Evolutionary conservation across 2,797 vertebrate genomes (phyloP), one percentile per base, ranked within the genome.

Genomic region (Pangasius djambal): DNA sequence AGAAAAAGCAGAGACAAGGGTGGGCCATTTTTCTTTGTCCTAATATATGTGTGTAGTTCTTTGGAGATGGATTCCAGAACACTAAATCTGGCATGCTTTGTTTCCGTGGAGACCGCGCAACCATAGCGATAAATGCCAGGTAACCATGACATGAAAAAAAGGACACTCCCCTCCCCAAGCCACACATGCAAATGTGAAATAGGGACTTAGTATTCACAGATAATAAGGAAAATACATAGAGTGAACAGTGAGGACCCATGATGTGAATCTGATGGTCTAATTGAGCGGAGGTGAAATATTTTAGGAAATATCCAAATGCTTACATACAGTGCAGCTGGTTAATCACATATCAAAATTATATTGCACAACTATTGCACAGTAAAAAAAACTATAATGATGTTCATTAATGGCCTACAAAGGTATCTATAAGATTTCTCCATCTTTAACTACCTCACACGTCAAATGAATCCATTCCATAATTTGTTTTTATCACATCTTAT

Each of bases 21-120:
- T 25, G 31, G 72, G 70, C 20, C 40, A 65, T 75, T 69, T 88
- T 55, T 37, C 87, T 78, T 63, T 52, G 44, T 69, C 48, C 16
- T 57, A n/a, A 83, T 59, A 74, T 25, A 63, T 34, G 37, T 88
- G 86, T 91, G 91, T 82, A 82, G 89, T 89, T 52, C 50, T 82
- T 93, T 93, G 93, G 91, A 94, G 95, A 95, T 25, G 0, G 75
- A 89, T 94, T 94, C 85, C 91, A 91, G 93, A 92, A 91, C 63
- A 34, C 59, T 57, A 89, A 90, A 91, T 91, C 87, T 86, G 70
- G 34, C 88, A 85, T 83, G 44, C 63, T 83, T 79, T 85, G 84
- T 89, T 89, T 93, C 92, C 92, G 89, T 85, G 1, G 92, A 93
- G 91, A 93, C 79, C 70, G 83, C 55, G 55, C 87, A 67, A 84